Evolutionary conservation across 2,797 vertebrate species (phyloP).

Genomic region (Alca torda): DNA sequence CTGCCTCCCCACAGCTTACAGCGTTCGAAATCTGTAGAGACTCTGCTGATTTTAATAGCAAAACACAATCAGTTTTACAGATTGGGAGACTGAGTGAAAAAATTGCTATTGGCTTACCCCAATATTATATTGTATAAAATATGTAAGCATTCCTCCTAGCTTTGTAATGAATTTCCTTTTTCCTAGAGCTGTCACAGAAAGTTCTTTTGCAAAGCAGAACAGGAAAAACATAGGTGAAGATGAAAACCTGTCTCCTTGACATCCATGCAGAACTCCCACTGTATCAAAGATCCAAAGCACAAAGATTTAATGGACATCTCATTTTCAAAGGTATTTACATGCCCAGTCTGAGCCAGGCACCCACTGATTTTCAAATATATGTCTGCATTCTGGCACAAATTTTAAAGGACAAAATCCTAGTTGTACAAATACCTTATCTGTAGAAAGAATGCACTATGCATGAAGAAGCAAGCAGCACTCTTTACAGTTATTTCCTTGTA

Average conservation of each 20-base stretch:
- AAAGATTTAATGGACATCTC: background rate
- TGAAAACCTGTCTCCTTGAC: background rate
- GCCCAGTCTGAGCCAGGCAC: background rate
- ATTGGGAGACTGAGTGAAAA: background rate
- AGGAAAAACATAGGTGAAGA: slow-evolving; percentile 7
- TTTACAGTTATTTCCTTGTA: background rate
- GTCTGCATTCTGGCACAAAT: background rate
- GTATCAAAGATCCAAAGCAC: background rate
- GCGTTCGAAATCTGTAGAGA: background rate
- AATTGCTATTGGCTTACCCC: background rate
- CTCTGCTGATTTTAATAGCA: background rate
- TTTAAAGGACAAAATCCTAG: background rate
- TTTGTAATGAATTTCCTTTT: background rate
- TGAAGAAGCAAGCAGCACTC: background rate
- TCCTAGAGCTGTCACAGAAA: background rate
- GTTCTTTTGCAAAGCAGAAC: background rate
- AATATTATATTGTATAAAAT: background rate
- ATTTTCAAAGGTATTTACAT: slow-evolving; percentile 1
- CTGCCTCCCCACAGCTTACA: background rate
- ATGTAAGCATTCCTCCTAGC: background rate
- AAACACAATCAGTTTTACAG: background rate
- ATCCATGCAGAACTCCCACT: background rate
- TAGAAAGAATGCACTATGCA: background rate
- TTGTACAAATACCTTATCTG: background rate
- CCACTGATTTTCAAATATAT: background rate